These are phyloP conservation scores for Sminthopsis crassicaudata DNA, from an alignment of 2,113 vertebrate genomes.

Conservation along the genomic window DNA sequence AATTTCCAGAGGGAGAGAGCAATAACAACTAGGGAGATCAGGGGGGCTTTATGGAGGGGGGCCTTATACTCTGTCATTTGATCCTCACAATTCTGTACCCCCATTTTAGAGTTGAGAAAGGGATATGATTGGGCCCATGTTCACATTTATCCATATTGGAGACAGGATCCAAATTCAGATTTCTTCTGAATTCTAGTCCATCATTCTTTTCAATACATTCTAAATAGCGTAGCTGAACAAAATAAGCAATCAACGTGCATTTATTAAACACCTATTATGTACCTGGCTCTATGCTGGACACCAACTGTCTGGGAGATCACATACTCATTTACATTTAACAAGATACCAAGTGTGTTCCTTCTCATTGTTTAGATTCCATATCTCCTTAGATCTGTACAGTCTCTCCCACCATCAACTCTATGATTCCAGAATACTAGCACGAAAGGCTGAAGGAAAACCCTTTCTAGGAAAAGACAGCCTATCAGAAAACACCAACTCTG, in stretches of 20 bases:
- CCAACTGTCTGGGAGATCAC: background rate
- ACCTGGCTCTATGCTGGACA: background rate
- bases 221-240: too few relatives aligned
- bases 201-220: background rate
- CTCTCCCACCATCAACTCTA: background rate
- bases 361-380: background rate
- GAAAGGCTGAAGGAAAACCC: background rate
- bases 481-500: background rate
- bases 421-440: too few relatives aligned
- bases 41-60: background rate
- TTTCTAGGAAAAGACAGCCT: background rate
- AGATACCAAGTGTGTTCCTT: background rate
- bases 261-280: background rate
- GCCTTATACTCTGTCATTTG: background rate
- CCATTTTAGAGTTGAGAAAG: background rate
- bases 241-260: background rate
- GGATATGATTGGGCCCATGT: too few relatives aligned
- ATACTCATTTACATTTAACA: background rate
- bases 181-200: background rate
- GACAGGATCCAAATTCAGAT: background rate
- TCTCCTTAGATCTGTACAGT: background rate
- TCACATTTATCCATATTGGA: too few relatives aligned
- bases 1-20: background rate
- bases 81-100: background rate
- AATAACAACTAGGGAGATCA: too few relatives aligned